phyloP scores from a whole-genome alignment of 2,888 invertebrate species.

The Mesochorus sp. region DNA sequence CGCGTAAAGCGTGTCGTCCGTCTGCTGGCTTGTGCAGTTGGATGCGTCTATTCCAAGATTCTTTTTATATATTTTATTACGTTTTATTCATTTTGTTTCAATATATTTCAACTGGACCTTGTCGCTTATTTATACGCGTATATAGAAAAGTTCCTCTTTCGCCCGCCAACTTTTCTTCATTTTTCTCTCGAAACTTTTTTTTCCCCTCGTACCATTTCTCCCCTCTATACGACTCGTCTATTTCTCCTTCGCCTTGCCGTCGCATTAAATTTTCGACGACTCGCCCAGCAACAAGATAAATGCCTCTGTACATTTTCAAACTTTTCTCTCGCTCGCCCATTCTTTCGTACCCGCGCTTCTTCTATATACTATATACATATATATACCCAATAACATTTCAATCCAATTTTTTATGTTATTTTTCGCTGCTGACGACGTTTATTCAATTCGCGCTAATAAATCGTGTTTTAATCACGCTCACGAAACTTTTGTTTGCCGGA shows the following conservation, averaged over 20 bases:
- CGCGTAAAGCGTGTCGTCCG: too few species aligned
- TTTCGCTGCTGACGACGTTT: conserved; percentile 6
- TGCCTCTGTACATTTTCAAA: not conserved
- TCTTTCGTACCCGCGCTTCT: not conserved
- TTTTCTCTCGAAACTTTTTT: conserved; percentile 14
- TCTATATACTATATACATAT: not conserved
- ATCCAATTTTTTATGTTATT: not conserved
- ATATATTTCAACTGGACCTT: too few species aligned
- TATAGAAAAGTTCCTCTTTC: too few species aligned
- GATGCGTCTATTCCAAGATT: too few species aligned
- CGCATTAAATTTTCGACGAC: conserved; percentile 3
- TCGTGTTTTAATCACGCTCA: conserved; percentile 45
- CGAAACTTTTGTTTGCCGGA: conserved; percentile 50
- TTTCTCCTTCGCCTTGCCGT: not conserved
- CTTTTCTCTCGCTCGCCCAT: not conserved
- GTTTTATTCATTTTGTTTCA: too few species aligned
- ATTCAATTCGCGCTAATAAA: conserved; percentile 48
- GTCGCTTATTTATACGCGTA: too few species aligned
- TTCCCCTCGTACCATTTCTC: conserved; percentile 19
- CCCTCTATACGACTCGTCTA: not conserved
- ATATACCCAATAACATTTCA: not conserved
- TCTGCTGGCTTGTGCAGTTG: too few species aligned
- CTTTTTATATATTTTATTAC: too few species aligned
- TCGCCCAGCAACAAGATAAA: conserved; percentile 23
- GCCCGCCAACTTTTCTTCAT: too few species aligned